phyloP scores from a whole-genome alignment of 2,113 vertebrate genomes.

The Cynocephalus volans region DNA sequence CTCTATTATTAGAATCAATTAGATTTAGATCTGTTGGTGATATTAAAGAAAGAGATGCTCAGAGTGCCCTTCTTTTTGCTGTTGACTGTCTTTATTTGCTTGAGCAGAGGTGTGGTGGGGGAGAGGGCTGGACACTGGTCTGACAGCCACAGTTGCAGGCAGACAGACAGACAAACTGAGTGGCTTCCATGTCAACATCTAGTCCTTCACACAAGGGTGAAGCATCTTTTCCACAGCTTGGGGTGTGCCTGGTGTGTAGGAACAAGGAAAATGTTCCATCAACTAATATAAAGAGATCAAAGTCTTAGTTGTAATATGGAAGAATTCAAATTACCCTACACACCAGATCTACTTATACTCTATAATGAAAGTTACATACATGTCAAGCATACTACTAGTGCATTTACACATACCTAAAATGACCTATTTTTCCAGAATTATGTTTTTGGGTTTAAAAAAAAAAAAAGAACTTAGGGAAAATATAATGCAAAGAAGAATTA shows the following conservation, averaged over 20 bases:
- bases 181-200: background rate
- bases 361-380: background rate
- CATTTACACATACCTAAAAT: background rate
- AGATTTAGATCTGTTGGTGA: background rate
- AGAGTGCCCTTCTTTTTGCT: background rate
- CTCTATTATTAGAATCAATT: background rate
- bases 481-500: slow-evolving; percentile 52
- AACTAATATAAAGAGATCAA: background rate
- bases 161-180: background rate
- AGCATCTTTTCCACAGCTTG: background rate
- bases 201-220: background rate
- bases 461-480: background rate
- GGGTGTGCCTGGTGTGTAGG: background rate
- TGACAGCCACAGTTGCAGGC: background rate
- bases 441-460: background rate
- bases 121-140: background rate
- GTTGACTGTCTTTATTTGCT: background rate
- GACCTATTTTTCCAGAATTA: background rate
- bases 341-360: background rate
- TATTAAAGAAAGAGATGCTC: background rate
- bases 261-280: background rate
- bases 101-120: background rate
- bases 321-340: background rate
- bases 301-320: background rate
- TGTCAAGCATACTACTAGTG: background rate